Conservation (phyloP, 1,140 invertebrate species). For the Venustaconcha ellipsiformis region DNA sequence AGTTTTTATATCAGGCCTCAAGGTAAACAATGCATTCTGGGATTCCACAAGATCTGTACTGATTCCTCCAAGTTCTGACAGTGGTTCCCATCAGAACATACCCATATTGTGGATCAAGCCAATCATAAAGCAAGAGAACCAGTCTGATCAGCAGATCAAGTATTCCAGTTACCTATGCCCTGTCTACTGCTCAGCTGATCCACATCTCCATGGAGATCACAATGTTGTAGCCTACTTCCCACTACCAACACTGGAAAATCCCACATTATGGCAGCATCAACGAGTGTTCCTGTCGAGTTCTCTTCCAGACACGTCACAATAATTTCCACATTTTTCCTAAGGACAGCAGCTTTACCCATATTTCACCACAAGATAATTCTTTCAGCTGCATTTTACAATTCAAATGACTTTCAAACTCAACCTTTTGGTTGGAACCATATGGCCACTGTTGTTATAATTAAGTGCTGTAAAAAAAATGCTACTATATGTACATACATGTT, state of each 20-base stretch:
- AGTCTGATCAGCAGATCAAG: slow-evolving; percentile 24
- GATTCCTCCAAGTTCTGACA: slow-evolving; percentile 36
- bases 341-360: background rate
- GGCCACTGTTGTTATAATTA: too few species aligned
- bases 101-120: slow-evolving; percentile 61
- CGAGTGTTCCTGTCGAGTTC: slow-evolving; percentile 40
- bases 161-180: slow-evolving; percentile 44
- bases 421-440: too few species aligned
- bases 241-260: slow-evolving; percentile 38
- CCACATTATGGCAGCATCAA: slow-evolving; percentile 47
- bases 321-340: background rate
- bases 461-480: too few species aligned
- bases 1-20: slow-evolving; percentile 53
- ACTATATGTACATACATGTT: too few species aligned
- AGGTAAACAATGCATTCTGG: slow-evolving; percentile 62
- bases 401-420: too few species aligned
- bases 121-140: slow-evolving; percentile 11
- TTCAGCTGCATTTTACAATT: too few species aligned
- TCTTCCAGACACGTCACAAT: slow-evolving; percentile 2
- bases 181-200: slow-evolving; percentile 41
- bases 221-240: slow-evolving; percentile 46
- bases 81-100: slow-evolving; percentile 36
- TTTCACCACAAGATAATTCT: too few species aligned
- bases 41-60: slow-evolving; percentile 45
- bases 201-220: slow-evolving; percentile 38